Conservation (phyloP, 2,888 invertebrate genomes). For the Scelioninae gen. 1 region DNA sequence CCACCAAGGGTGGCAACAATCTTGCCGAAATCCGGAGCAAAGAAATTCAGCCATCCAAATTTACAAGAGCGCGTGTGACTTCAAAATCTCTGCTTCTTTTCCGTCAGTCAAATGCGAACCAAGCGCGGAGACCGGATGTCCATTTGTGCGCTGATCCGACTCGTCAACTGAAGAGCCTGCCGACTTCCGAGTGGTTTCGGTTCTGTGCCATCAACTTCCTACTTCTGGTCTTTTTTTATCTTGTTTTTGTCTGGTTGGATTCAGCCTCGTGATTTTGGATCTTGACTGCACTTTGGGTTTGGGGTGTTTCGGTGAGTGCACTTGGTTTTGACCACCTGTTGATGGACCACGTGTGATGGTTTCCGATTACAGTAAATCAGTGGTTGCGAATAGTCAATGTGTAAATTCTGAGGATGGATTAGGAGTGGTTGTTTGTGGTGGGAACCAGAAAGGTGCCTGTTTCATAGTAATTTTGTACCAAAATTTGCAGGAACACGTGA, state of each 20-base stretch:
- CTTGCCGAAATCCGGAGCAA: neutral
- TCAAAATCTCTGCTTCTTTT: slow-evolving; percentile 20
- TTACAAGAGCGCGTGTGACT: slow-evolving; percentile 34
- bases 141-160: slow-evolving; percentile 80
- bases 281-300: neutral
- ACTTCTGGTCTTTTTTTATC: neutral
- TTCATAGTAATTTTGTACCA: no score
- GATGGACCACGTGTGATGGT: slow-evolving; percentile 9
- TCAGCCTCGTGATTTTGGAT: no score
- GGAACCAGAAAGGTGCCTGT: no score
- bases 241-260: no score
- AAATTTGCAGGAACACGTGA: no score
- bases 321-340: slow-evolving; percentile 3
- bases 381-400: no score
- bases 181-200: slow-evolving; percentile 79
- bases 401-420: no score
- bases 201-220: slow-evolving; percentile 26
- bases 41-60: no score
- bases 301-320: slow-evolving; percentile 1
- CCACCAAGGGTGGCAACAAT: neutral
- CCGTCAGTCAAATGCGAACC: slow-evolving; percentile 39
- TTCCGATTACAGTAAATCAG: no score
- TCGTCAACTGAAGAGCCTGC: slow-evolving; percentile 76
- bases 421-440: no score
- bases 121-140: slow-evolving; percentile 77